Evolutionary conservation across 2,888 invertebrate genomes (phyloP).

Genomic region (Mimumesa dahlbomi): DNA sequence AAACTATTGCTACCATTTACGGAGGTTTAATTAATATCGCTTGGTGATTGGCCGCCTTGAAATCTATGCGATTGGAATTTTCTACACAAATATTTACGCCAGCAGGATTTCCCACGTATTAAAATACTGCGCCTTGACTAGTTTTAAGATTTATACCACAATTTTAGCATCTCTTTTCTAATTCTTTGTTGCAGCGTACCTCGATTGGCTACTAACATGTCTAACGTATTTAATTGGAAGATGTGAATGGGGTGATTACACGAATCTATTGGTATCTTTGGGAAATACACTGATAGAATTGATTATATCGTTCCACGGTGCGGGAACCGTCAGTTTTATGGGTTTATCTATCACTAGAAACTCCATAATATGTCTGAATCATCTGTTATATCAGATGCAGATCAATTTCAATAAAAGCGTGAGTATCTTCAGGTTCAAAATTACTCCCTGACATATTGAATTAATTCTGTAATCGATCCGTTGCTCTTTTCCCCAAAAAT

Average conservation of each 20-base stretch:
- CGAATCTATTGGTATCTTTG: constrained; percentile 76
- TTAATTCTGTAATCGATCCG: too few relatives aligned
- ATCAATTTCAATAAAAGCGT: constrained; percentile 78
- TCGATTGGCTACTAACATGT: constrained; percentile 81
- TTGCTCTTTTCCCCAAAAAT: too few relatives aligned
- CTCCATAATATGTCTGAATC: constrained; percentile 82
- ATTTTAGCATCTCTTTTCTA: constrained; percentile 14
- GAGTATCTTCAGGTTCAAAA: constrained; percentile 41
- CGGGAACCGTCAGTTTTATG: constrained; percentile 82
- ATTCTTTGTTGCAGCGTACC: constrained; percentile 79
- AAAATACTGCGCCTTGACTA: too few relatives aligned
- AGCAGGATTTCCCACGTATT: too few relatives aligned
- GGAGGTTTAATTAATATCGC: too few relatives aligned
- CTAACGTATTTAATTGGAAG: constrained; percentile 81
- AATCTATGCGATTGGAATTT: too few relatives aligned
- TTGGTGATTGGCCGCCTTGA: too few relatives aligned
- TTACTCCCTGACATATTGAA: too few relatives aligned
- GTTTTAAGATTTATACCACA: neutral
- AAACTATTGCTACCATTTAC: too few relatives aligned
- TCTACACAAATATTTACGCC: too few relatives aligned
- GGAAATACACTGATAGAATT: constrained; percentile 81
- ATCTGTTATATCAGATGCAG: constrained; percentile 81
- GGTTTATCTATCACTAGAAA: constrained; percentile 82
- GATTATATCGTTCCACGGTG: constrained; percentile 82
- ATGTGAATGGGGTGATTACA: constrained; percentile 80